Evolutionary conservation across 2,113 vertebrate species (phyloP), one percentile per base, ranked within the genome.

Genomic region (Lipotes vexillifer): DNA sequence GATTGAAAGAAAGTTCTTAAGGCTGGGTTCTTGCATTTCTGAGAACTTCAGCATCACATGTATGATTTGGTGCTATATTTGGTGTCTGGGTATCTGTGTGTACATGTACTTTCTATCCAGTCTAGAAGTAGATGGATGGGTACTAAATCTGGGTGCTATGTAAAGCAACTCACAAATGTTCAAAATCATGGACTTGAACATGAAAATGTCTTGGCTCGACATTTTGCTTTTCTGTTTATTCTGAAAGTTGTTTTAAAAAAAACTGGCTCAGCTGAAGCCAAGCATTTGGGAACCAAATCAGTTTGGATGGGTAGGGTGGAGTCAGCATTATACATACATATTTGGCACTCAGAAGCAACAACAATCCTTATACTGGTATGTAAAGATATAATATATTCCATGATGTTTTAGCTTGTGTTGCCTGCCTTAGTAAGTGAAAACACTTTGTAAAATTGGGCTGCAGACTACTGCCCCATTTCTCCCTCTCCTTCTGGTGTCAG

Each of bases 211-310:
- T 96, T 80, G 63, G 68, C 33, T 82, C 57, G 81, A 31, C 55
- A 36, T 92, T 95, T 90, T 96, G 55, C 87, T 94, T 94, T 96
- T 96, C 88, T 94, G 13, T 97, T 97, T 96, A 57, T 90, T 95
- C 63, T 97, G 41, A 94, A 97, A 71, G 83, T 96, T 97, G 86
- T 97, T 97, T 49, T 13, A 49, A 52, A 95, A 69, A 87, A 98
- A 94, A 93, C 68, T 85, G 77, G 25, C 46, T 95, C n/a, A 74
- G 41, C 41, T 78, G 52, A 97, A 94, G 72, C 82, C 83, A 89
- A 61, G 33, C 77, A 91, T 92, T 94, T 87, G 80, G 29, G 63
- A 96, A 94, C 93, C 72, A 66, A 87, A 21, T 83, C 63, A 68
- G 9, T 90, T 96, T 92, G 78, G 92, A 92, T 94, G 74, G 38